Evolutionary conservation across 1,140 invertebrate genomes (phyloP), one percentile per base, ranked within the genome.

Genomic region (Pomacea maculata): DNA sequence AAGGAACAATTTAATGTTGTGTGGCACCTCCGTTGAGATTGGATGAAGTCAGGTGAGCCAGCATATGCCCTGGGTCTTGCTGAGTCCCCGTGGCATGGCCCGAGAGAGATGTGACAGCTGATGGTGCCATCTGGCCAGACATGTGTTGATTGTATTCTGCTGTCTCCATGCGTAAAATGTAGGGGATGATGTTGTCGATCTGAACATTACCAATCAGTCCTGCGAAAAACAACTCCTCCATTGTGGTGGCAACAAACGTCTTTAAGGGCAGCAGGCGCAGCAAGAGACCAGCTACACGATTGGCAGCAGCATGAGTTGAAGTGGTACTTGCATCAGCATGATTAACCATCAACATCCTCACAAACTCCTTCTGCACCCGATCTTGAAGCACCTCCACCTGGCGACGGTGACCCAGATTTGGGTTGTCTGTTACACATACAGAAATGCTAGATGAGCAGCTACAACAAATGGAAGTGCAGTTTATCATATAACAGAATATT

Each of bases 161-260:
- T 4, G 89, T 90, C 78, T 94, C 94, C 95, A 97, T 96, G 84
- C 95, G 94, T 80, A 98, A 93, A 87, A 98, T 95, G 88, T 96
- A 97, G 79, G 97, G 97, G 90, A 98, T 96, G 83, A 97, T 95
- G 89, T 95, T 96, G 89, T 97, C 96, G 80, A 98, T 97, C 92
- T 96, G 96, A 80, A 97, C 95, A 88, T 95, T 96, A n/a, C 97
- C 97, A 64, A 97, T 95, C 63, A 98, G 93, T 29, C 96, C 96
- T 19, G 96, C 95, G 90, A 97, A 97, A 92, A 98, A 98, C 61
- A 98, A 93, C 88, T 99, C 97, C 91, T 98, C 97, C 85, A 98
- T 93, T 64, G 97, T 94, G 64, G 94, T 92, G 5, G 95, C 94
- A 75, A 95, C 94, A 86, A 98, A 94, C 68, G 94, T 94, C 71